A percentile compares a stretch with the other conserved stretches of the same genome.
Evolutionary conservation across 2,113 vertebrate genomes (phyloP).

Genomic region (Sylvilagus bachmani): DNA sequence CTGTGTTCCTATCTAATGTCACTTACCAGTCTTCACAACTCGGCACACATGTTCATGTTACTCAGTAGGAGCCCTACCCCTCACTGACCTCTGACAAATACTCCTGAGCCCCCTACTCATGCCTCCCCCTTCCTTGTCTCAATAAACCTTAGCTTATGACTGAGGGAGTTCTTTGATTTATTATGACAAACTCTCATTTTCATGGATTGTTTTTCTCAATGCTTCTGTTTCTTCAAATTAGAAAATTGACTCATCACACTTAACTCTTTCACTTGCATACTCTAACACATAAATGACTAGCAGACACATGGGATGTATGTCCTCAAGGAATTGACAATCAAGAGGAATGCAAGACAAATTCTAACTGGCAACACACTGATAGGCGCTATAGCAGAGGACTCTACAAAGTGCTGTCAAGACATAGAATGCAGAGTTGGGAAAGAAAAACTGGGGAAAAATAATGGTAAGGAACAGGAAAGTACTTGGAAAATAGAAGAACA

Average conservation of each 20-base stretch:
- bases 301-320: neutral
- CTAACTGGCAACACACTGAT: neutral
- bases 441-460: neutral
- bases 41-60: neutral
- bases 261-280: neutral
- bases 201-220: neutral
- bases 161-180: neutral
- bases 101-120: neutral
- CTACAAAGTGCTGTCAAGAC: neutral
- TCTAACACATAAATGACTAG: neutral
- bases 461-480: neutral
- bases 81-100: slow-evolving; percentile 16
- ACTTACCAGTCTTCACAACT: slow-evolving; percentile 29
- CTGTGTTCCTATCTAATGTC: neutral
- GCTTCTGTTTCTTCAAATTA: neutral
- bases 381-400: neutral
- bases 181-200: neutral
- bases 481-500: neutral
- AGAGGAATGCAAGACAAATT: neutral
- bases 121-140: neutral
- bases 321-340: neutral
- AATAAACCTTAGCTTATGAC: slow-evolving; percentile 15
- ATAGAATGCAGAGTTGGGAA: neutral
- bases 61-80: neutral
- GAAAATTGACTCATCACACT: neutral